Evolutionary conservation across 2,888 invertebrate genomes (phyloP), one percentile per base, ranked within the genome.

Genomic region (Thereva unica): DNA sequence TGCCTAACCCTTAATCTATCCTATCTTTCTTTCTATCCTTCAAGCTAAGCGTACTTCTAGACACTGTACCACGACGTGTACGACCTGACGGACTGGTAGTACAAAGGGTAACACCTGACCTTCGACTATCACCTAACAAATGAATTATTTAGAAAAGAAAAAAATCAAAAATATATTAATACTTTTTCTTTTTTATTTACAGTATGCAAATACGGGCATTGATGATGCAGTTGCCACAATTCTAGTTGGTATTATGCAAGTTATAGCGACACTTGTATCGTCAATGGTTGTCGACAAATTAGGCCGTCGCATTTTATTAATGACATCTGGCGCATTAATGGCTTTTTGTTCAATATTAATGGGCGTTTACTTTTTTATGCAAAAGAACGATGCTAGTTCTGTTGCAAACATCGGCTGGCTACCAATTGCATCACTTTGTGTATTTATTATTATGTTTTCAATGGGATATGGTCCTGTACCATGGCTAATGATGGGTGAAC

Each of bases 381-480:
- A 83, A 73, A 74, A 76, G 1, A 52, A 73, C 9, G 74, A 76
- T 53, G 5, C 35, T 5, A 2, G n/a, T 0, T 75, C 85, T 35
- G 82, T 89, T 0, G 75, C 77, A 0, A 75, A 81, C 10, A 82
- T 92, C 5, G 85, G 85, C 0, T 93, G 92, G 89, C 76, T 95
- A 66, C 93, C 94, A 0, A 80, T 95, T 4, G 73, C 87, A 1
- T 86, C 89, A 37, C 79, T 94, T 23, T 90, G 91, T 52, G 70
- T 91, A 2, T 95, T 92, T 78, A 89, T 93, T 23, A 79, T 91
- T 23, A 86, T 91, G 50, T 95, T 93, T 81, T 91, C 92, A 0
- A 75, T 93, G 44, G 94, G 94, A 55, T 90, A 89, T 74, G 95
- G 95, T 0, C 95, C 95, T 0, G 91, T 95, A 53, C 94, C 94